These are phyloP conservation scores for Clarias gariepinus DNA, from an alignment of 2,113 vertebrate species.

Conservation along the genomic window DNA sequence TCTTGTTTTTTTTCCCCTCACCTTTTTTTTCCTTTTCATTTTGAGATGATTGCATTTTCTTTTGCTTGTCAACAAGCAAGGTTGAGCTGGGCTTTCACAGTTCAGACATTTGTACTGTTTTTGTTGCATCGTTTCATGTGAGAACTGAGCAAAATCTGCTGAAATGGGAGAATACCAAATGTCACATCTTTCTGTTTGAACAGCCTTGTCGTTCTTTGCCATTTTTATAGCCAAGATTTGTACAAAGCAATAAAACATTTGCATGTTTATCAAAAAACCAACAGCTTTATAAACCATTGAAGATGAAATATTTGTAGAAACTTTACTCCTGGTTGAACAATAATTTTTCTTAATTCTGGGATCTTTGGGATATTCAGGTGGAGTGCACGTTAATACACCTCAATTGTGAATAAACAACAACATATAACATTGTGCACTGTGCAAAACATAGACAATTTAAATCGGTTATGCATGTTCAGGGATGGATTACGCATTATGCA, in stretches of 20 bases:
- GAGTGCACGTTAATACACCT: not conserved
- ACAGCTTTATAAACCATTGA: not conserved
- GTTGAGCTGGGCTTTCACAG: not conserved
- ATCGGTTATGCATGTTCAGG: not conserved
- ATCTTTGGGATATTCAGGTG: not conserved
- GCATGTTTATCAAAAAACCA: conserved; percentile 5
- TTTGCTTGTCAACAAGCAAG: not conserved
- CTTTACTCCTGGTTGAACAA: not conserved
- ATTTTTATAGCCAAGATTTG: conserved; percentile 4
- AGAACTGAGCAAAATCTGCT: conserved; percentile 21
- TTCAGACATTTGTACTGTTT: not conserved
- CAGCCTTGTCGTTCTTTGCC: not conserved
- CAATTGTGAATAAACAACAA: not conserved
- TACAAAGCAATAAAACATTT: not conserved
- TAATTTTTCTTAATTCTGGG: not conserved
- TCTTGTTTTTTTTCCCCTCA: no score
- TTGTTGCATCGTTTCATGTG: conserved; percentile 1
- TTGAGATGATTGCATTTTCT: not conserved
- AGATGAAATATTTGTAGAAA: not conserved
- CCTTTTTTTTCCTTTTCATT: not conserved
- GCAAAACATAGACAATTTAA: no score
- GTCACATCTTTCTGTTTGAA: conserved; percentile 3
- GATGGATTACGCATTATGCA: not conserved
- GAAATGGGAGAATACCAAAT: not conserved
- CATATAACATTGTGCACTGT: no score